Base-by-base conservation (phyloP, 2,888 invertebrate genomes). In the Hemicrepidius hirtus region DNA sequence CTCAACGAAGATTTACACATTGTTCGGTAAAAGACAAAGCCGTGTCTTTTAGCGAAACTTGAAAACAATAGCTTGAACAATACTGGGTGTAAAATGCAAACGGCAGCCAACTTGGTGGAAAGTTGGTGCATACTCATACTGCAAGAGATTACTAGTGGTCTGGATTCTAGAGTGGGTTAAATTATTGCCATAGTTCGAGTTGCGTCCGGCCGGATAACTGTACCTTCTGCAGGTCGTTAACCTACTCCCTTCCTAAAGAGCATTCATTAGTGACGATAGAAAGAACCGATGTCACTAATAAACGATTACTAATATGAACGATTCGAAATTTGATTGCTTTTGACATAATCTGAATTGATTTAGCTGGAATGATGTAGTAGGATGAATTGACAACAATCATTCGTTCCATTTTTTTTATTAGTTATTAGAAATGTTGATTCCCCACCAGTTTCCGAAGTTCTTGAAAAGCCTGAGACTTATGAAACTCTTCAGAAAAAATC, bases 161-260 rank as follows among this genome's bases (percentile, higher is more conserved):
- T 55, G 35, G 55, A 32, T 64, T 32, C n/a, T 32, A 40, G 67
- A 59, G 67, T 67, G 55, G 68, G 68, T 63, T 69, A 69, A 62
- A 46, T 41, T 60, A 57, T 55, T 24, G 67, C 37, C n/a, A 60
- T 57, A 49, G 69, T 63, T 37, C 32, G 44, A 57, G 46, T 49
- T 62, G 55, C 69, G 71, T 62, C 71, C 69, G 65, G 68, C 67
- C 73, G 62, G 65, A 63, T 76, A 76, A 76, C 76, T 75, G 76
- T 76, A 76, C 75, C 73, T 73, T 66, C 68, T 69, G 50, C 59
- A 70, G 76, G 76, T 76, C 76, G 66, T 76, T 75, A 76, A 76
- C 76, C 76, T 64, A 64, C 59, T 69, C 73, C 64, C 49, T 50
- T 50, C 50, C 50, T 24, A 40, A 69, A 28, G 40, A 46, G 12